Evolutionary conservation across 2,797 vertebrate genomes (phyloP).

Genomic region (Muscicapa striata): DNA sequence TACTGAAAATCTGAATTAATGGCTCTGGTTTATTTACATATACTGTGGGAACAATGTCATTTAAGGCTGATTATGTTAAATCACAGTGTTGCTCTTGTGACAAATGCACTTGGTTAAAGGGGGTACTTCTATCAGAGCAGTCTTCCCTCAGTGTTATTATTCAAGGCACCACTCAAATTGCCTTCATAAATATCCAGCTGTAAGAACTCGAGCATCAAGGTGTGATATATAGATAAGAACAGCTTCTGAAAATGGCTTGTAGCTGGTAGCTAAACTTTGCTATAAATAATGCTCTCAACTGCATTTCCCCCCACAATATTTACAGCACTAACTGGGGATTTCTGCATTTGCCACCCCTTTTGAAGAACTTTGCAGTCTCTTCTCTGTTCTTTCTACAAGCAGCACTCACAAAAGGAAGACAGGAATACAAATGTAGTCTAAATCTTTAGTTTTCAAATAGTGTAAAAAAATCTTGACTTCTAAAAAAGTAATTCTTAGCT

Average conservation of each 20-base stretch:
- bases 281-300: constrained; percentile 30
- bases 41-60: neutral
- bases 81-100: constrained; percentile 14
- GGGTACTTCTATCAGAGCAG: neutral
- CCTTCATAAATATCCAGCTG: constrained; percentile 23
- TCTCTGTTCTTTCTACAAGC: neutral
- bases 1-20: constrained; percentile 2
- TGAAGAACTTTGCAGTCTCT: neutral
- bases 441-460: neutral
- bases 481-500: neutral
- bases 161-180: constrained; percentile 28
- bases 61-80: constrained; percentile 44
- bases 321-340: neutral
- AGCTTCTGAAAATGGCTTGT: constrained; percentile 20
- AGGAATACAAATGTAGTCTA: neutral
- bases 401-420: neutral
- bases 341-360: neutral
- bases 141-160: constrained; percentile 8
- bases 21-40: constrained; percentile 23
- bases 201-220: constrained; percentile 20
- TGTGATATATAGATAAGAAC: constrained; percentile 37
- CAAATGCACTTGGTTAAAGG: constrained; percentile 17
- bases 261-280: constrained; percentile 9
- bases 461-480: neutral
- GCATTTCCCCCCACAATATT: neutral